Evolutionary conservation across 2,113 vertebrate genomes (phyloP).

Genomic region (Melanostigma gelatinosum): DNA sequence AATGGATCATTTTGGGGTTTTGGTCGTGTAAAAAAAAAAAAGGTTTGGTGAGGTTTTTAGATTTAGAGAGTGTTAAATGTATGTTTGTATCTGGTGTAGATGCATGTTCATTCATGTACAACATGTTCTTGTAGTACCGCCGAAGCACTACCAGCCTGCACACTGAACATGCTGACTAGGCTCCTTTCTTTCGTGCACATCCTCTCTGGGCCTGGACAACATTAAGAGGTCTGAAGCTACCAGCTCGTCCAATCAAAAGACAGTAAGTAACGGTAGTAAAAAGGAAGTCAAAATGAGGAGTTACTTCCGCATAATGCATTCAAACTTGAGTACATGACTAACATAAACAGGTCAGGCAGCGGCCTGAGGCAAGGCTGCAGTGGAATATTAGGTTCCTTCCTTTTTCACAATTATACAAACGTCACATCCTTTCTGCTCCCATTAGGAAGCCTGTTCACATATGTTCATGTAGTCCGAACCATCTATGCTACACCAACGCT

Average conservation of each 20-base stretch:
- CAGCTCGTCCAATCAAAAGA: neutral
- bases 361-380: constrained; percentile 40
- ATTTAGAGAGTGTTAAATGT: neutral
- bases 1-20: neutral
- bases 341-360: constrained; percentile 32
- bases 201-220: constrained; percentile 25
- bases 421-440: neutral
- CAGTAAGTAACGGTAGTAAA: neutral
- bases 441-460: constrained; percentile 7
- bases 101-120: neutral
- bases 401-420: constrained; percentile 13
- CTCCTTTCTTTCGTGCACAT: constrained; percentile 44
- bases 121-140: constrained; percentile 6
- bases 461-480: neutral
- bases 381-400: constrained; percentile 22
- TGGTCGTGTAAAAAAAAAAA: neutral
- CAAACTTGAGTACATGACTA: constrained; percentile 23
- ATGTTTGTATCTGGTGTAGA: neutral
- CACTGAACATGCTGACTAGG: constrained; percentile 48
- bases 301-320: constrained; percentile 32
- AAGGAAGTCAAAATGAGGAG: constrained; percentile 25
- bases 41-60: neutral
- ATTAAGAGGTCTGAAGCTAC: neutral
- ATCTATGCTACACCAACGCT: neutral
- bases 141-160: neutral